Base-by-base conservation (phyloP, 2,888 invertebrate genomes). In the Itoplectis maculator region DNA sequence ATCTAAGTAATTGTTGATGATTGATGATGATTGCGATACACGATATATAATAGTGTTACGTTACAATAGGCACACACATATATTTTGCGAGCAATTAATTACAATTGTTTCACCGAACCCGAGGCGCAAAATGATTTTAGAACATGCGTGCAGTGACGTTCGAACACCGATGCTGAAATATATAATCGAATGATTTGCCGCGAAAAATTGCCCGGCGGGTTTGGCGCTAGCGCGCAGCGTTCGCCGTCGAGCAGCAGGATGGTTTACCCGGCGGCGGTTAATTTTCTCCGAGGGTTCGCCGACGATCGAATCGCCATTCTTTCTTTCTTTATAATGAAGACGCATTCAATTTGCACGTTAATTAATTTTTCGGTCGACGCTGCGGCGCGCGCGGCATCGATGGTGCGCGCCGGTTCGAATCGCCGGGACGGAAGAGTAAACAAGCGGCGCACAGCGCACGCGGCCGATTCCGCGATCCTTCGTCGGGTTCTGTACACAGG, bases 261-360 rank as follows among this genome's bases (percentile, higher is more conserved):
- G 35, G 37, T 15, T 37, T 15, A 1, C 7, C 42, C n/a, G 54
- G n/a, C 54, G 54, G 40, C 51, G 42, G 23, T 42, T 20, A 20
- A 54, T 20, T n/a, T 69, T 20, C 40, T 20, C 40, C 40, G 76
- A 69, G 73, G 42, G 20, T 23, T 51, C n/a, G n/a, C 20, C 18
- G 66, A 63, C 68, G 68, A 82, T 80, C 65, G 68, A 77, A 72
- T 51, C 23, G 61, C 47, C 63, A 80, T 70, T 37, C 35, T 86
- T 82, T 86, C 82, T 66, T 66, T 75, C 45, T 47, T 86, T 81
- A 84, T 83, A 83, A 85, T 84, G 79, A 81, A 86, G 83, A 85
- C 61, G 82, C 82, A 88, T 86, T 89, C 88, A 87, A 89, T 90
- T 90, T 89, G 88, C 88, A 87, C 87, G 84, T 88, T 88, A 88